These are phyloP conservation scores for Sarcophaga peregrina DNA, from an alignment of 1,140 invertebrate species.

Conservation along the genomic window DNA sequence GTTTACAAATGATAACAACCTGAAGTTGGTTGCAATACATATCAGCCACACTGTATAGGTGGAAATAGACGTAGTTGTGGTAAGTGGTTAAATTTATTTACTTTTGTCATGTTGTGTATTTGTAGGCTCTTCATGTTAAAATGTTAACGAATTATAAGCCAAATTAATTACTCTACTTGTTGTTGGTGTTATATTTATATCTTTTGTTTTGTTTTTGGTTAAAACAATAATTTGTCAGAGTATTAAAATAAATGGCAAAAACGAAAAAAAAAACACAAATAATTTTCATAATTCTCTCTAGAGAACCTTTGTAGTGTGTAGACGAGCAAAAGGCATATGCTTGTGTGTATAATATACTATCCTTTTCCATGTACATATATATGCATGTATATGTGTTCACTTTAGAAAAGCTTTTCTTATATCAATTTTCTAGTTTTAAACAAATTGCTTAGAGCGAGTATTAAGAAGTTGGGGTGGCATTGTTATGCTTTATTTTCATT, in stretches of 20 bases:
- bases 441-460: background rate
- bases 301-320: background rate
- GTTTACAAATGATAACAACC: no score
- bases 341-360: no score
- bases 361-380: no score
- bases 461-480: background rate
- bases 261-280: background rate
- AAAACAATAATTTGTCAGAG: conserved; percentile 24
- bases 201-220: background rate
- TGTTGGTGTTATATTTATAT: no score
- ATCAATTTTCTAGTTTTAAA: background rate
- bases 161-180: background rate
- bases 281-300: conserved; percentile 5
- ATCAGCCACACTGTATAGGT: no score
- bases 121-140: background rate
- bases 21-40: no score
- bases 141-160: conserved; percentile 3
- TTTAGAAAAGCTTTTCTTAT: background rate
- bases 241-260: background rate
- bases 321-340: no score
- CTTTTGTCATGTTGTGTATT: background rate
- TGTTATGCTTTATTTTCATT: background rate
- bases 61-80: background rate
- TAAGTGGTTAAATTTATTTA: background rate
- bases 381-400: no score